Conservation (phyloP, 2,797 vertebrate species). For the Linurgus olivaceus region DNA sequence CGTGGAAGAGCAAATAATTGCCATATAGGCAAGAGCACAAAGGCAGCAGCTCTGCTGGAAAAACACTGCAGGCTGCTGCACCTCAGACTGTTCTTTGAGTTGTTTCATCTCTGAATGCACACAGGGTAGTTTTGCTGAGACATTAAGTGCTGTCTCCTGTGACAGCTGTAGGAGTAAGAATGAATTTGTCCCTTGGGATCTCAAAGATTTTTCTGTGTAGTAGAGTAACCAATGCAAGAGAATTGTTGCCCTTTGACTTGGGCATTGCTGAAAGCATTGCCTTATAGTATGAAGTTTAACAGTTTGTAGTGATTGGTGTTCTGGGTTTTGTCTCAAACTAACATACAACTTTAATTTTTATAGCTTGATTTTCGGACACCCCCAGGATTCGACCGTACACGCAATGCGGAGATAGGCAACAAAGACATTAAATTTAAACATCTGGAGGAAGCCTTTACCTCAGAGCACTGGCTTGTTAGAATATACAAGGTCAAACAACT, state of each 20-base stretch:
- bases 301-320: neutral
- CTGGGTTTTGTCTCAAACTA: neutral
- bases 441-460: constrained; percentile 98
- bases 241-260: neutral
- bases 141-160: neutral
- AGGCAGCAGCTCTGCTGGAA: neutral
- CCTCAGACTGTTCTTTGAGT: neutral
- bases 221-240: neutral
- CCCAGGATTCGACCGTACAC: constrained; percentile 95
- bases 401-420: constrained; percentile 98
- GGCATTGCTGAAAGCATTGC: neutral
- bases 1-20: fast-evolving
- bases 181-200: neutral
- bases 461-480: constrained; percentile 98
- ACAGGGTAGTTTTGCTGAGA: neutral
- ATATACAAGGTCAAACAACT: constrained; percentile 99
- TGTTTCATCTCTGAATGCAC: neutral
- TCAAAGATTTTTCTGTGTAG: neutral
- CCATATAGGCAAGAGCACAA: neutral
- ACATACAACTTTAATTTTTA: constrained; percentile 11
- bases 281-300: neutral
- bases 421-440: constrained; percentile 98
- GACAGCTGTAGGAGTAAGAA: neutral
- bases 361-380: constrained; percentile 98
- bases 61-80: neutral